A percentile compares a stretch with the other conserved stretches of the same genome.
These are phyloP conservation scores for Nothocercus julius DNA, from an alignment of 2,113 vertebrate genomes.

Conservation along the genomic window DNA sequence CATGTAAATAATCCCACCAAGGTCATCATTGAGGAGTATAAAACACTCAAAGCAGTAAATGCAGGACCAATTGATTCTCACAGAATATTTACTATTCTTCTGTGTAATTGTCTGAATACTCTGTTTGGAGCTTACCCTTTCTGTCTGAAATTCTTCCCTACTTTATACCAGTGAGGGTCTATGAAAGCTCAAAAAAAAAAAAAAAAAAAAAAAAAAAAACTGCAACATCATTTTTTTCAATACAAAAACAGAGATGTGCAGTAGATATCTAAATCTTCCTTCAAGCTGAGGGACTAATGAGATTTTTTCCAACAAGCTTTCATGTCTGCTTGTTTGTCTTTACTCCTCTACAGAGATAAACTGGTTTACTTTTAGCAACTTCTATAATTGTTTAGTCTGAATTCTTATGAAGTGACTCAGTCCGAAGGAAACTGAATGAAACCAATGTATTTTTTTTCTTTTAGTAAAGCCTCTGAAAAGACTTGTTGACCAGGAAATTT, in stretches of 20 bases:
- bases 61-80: background rate
- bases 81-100: background rate
- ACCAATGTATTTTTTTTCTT: background rate
- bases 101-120: background rate
- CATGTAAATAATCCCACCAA: background rate
- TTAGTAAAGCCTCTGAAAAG: background rate
- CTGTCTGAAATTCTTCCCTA: background rate
- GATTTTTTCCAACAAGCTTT: background rate
- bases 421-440: conserved; percentile 19
- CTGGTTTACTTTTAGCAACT: background rate
- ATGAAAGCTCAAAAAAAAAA: background rate
- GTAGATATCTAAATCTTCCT: background rate
- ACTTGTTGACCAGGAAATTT: conserved; percentile 57
- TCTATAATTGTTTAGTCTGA: conserved; percentile 41
- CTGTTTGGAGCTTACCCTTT: background rate
- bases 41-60: background rate
- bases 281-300: background rate
- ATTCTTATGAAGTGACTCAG: conserved; percentile 3
- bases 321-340: background rate
- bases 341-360: background rate
- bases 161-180: background rate
- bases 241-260: background rate
- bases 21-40: background rate
- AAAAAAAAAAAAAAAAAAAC: background rate
- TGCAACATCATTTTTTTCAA: background rate